These are phyloP conservation scores for Pomatorhinus ruficollis DNA, from an alignment of 2,113 vertebrate genomes.

Conservation along the genomic window DNA sequence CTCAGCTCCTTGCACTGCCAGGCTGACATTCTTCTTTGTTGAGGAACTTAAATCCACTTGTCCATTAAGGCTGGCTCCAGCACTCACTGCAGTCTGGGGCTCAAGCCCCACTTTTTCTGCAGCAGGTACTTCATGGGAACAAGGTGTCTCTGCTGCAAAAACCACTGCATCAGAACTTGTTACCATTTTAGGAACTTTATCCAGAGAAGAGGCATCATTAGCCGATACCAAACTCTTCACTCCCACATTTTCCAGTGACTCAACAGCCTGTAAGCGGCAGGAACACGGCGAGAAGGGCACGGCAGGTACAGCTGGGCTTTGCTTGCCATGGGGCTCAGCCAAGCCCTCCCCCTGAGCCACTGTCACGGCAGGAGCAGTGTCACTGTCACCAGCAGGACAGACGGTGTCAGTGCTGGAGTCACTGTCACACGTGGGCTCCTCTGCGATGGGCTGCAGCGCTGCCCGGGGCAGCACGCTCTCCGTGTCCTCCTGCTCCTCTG, in stretches of 20 bases:
- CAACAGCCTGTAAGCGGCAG: neutral
- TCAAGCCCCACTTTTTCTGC: neutral
- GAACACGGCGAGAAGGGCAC: neutral
- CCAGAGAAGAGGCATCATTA: conserved; percentile 13
- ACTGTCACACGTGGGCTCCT: conserved; percentile 24
- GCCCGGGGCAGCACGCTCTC: neutral
- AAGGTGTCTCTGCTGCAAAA: neutral
- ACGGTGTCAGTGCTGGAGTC: conserved; percentile 43
- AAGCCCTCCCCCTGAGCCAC: neutral
- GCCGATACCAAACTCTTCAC: neutral
- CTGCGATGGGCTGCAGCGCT: conserved; percentile 26
- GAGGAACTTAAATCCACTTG: neutral
- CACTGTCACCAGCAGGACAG: rapidly evolving
- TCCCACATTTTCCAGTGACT: neutral
- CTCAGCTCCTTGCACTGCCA: neutral
- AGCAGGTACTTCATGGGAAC: neutral
- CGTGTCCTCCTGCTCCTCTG: neutral
- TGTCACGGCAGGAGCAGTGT: neutral
- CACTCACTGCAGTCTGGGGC: neutral
- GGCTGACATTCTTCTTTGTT: neutral
- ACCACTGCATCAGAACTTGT: neutral
- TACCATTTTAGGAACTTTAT: conserved; percentile 51
- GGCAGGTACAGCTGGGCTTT: neutral
- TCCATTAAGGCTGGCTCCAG: neutral
- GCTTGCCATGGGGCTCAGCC: neutral